Base-by-base conservation (phyloP, 1,140 invertebrate species). In the Hesperophylax magnus region DNA sequence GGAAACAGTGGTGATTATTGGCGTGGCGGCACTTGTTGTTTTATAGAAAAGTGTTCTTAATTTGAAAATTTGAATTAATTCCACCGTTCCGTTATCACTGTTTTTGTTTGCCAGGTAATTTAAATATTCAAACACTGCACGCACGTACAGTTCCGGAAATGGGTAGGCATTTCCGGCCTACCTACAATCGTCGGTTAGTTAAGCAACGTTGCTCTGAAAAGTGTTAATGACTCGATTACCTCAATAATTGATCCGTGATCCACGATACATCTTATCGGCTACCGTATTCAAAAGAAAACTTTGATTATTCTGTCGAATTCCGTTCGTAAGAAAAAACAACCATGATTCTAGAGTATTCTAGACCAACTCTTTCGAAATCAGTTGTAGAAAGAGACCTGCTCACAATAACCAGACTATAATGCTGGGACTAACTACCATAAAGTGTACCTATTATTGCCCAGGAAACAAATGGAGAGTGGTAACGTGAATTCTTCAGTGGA, bases 121-220 rank as follows among this genome's bases (percentile, higher is more conserved):
- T 78, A 39, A 78, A 78, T 78, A 78, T 78, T 78, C 63, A 78
- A 78, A 78, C 34, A 78, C 17, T 78, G 77, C 77, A 78, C 77
- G 77, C 77, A 78, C 56, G 77, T 61, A 78, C 77, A 67, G 63
- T 65, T 17, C 18, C 54, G 75, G 56, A 63, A 77, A 77, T 14
- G 9, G 75, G 61, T 18, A 20, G 75, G 53, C 1, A 63, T 20
- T 6, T 63, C 61, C 56, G 56, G 56, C 56, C 11, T 58, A 58
- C 56, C 56, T 18, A n/a, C n/a, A 58, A 8, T 58, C 20, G 56
- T 18, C n/a, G n/a, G 56, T 11, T 58, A 18, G n/a, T 58, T 47
- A 14, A 3, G 0, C 11, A 47, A 47, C 9, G n/a, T 47, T 47
- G 9, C 9, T 47, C 39, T 47, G 34, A 39, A 47, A 47, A 47